Percentiles rank a stretch among this genome's conserved stretches.
Conservation (phyloP, 2,113 vertebrate species). For the Herpailurus yagouaroundi region DNA sequence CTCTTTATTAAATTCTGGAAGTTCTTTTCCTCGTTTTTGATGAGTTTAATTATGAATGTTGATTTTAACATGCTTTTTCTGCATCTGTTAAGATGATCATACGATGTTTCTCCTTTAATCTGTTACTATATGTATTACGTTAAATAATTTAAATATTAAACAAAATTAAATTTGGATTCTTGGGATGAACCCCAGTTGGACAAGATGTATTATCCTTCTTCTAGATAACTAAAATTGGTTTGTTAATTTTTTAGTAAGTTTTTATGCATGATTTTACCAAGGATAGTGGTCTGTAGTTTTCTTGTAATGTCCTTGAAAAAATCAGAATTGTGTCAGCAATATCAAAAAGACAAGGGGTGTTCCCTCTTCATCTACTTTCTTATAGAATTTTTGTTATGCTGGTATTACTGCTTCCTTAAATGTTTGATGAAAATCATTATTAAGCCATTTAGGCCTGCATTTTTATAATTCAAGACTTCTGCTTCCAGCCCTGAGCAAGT, state of each 20-base stretch:
- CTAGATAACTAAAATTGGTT: background rate
- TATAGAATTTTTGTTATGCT: background rate
- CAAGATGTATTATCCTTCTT: background rate
- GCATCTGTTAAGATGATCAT: background rate
- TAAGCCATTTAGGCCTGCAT: background rate
- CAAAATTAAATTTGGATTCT: background rate
- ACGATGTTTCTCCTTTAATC: background rate
- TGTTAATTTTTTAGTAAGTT: background rate
- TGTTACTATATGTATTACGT: background rate
- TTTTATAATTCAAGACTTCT: slow-evolving; percentile 29
- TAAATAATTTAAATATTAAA: slow-evolving; percentile 25
- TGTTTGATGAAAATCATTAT: background rate
- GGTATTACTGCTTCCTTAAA: background rate
- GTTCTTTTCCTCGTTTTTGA: background rate
- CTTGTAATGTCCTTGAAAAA: background rate
- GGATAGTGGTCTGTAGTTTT: background rate
- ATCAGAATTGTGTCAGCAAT: background rate
- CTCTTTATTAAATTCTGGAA: background rate
- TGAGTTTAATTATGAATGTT: background rate
- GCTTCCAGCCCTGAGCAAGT: background rate
- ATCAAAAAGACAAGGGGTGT: background rate
- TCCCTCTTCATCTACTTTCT: slow-evolving; percentile 20
- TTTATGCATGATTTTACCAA: slow-evolving; percentile 19
- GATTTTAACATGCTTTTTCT: slow-evolving; percentile 16
- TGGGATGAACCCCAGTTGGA: background rate